Evolutionary conservation across 2,113 vertebrate species (phyloP), one percentile per base, ranked within the genome.

Genomic region (Phyllostomus discolor): DNA sequence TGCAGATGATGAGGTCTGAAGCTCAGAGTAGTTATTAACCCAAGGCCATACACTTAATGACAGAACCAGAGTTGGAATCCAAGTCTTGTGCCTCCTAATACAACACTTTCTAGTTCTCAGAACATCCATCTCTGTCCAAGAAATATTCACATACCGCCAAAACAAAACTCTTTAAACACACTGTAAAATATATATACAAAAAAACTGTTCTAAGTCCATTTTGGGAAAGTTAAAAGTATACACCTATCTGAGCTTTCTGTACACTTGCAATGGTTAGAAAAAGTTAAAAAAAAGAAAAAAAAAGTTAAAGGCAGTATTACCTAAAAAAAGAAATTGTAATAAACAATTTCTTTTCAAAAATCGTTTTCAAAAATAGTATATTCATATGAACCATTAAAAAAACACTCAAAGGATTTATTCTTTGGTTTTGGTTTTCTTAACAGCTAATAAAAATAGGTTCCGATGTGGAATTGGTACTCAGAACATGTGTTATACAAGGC

Each of bases 401-500:
- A 66, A 76, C 33, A 38, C 70, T 8, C 15, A 11, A 52, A 85
- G 17, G 31, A 46, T 85, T 82, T 78, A 70, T 48, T 94, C 38
- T 96, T 5, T 75, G 67, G 91, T n/a, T 94, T 90, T 96, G 52
- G 8, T 84, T 98, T 97, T 95, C 88, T 94, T 97, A 64, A 90
- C 97, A 99, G 98, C 96, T 99, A 90, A 95, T 99, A 80, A 99
- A 99, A 98, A 95, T 98, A 82, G 99, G 97, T 97, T 98, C 98
- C 19, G 99, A 99, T 97, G 98, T 99, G 95, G 98, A 99, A 97
- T 88, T 98, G 89, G 95, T 99, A 90, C 98, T 99, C 43, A 98
- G 98, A 97, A 99, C 98, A 92, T 98, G 98, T 64, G 98, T 99
- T 97, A 96, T 99, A 96, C 99, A 99, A 93, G 98, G 98, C 3